Base-by-base conservation (phyloP, 2,113 vertebrate species). In the Xenopus tropicalis region DNA sequence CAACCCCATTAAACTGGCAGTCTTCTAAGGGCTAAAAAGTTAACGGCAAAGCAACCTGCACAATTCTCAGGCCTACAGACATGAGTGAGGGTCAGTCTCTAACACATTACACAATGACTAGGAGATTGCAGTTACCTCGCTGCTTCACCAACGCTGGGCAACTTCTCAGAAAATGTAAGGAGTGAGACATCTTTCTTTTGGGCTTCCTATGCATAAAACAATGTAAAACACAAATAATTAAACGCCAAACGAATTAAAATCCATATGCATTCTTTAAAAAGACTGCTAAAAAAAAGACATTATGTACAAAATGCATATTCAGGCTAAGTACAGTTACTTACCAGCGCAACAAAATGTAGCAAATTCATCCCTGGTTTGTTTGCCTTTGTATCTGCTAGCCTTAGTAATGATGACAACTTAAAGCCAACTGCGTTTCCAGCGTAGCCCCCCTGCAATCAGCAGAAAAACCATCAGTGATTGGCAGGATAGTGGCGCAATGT, bases 301-400 rank as follows among this genome's bases (percentile, higher is more conserved):
- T n/a, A n/a, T n/a, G n/a, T 37, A 9, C 10, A 37, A 3, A 37
- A 37, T 37, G 6, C 5, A 37, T 11, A 48, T 48, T 48, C 14
- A 48, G 11, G 46, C 2, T 48, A 48, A 37, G 29, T 48, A 3
- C 11, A 11, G 16, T 54, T 80, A 86, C 90, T 71, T 80, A 97
- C 97, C 94, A 98, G 92, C 69, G 96, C 96, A 7, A 99, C 97
- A 85, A 99, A 98, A 85, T 98, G 96, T 79, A 99, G 90, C 80
- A 98, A 93, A 80, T 94, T 98, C 97, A 99, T 98, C 63, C 96
- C 96, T 2, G 96, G 97, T 78, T 96, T 98, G 89, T 98, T 99
- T 80, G 97, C 95, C 85, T 96, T 99, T 11, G 96, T 99, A 85
- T 99, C 96, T 11, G 96, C 95, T 83, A 99, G 77, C 58, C 95